A percentile compares a stretch with the other conserved stretches of the same genome.
phyloP scores from a whole-genome alignment of 2,797 vertebrate species.

The Bovichtus variegatus region DNA sequence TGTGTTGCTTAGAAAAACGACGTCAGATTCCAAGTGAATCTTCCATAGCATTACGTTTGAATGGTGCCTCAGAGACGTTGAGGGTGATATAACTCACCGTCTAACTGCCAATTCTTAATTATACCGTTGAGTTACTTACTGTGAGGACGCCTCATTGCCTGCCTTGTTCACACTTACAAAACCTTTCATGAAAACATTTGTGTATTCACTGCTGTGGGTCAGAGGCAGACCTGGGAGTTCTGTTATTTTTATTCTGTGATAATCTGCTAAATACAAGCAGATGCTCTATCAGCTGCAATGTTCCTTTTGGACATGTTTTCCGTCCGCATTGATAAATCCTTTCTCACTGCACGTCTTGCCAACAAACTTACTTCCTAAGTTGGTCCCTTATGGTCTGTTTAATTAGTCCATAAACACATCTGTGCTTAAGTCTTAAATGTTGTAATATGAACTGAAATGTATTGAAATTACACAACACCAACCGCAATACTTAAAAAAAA shows the following conservation, averaged over 20 bases:
- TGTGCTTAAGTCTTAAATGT: slow-evolving; percentile 28
- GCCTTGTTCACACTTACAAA: slow-evolving; percentile 46
- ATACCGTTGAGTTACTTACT: slow-evolving; percentile 23
- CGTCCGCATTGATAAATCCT: slow-evolving; percentile 46
- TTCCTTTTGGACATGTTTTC: slow-evolving; percentile 10
- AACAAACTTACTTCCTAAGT: slow-evolving; percentile 37
- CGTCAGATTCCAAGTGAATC: slow-evolving; percentile 22
- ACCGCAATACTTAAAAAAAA: slow-evolving; percentile 14
- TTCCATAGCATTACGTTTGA: not conserved
- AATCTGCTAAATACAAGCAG: slow-evolving; percentile 66
- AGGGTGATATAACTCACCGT: slow-evolving; percentile 20
- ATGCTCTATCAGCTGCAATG: slow-evolving; percentile 51
- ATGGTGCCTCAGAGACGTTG: not conserved
- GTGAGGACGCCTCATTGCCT: slow-evolving; percentile 30
- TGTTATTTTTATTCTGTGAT: slow-evolving; percentile 59
- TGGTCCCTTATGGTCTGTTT: slow-evolving; percentile 51
- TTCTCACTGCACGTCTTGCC: slow-evolving; percentile 25
- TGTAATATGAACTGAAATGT: slow-evolving; percentile 42
- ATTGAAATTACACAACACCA: slow-evolving; percentile 44
- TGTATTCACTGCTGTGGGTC: slow-evolving; percentile 33
- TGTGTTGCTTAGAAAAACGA: slow-evolving; percentile 17
- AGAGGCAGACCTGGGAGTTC: slow-evolving; percentile 16
- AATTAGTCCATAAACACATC: slow-evolving; percentile 58
- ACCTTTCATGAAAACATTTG: slow-evolving; percentile 49
- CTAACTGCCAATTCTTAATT: not conserved